Percentiles rank a stretch among this genome's conserved stretches.
Evolutionary conservation across 1,140 invertebrate genomes (phyloP).

Genomic region (Andrena cerasifolii): DNA sequence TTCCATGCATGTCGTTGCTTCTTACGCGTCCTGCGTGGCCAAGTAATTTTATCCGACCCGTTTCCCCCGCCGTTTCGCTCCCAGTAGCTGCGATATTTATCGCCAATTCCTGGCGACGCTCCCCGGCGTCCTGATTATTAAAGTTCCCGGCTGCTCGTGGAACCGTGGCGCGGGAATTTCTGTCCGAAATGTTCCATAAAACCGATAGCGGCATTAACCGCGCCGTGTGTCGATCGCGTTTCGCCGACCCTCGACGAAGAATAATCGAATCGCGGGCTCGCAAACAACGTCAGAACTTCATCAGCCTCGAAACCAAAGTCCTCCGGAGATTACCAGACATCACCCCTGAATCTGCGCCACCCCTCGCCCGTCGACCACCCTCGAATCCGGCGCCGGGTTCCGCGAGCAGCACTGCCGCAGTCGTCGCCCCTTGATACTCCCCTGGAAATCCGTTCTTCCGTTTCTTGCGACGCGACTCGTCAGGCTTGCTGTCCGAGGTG

Average conservation of each 20-base stretch:
- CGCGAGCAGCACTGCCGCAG: not conserved
- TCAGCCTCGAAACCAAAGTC: conserved; percentile 18
- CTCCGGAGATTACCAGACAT: conserved; percentile 3
- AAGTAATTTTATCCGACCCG: not conserved
- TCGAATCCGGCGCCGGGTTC: not conserved
- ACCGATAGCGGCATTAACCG: not conserved
- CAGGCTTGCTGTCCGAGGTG: not conserved
- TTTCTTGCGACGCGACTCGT: conserved; percentile 28
- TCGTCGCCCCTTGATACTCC: conserved; percentile 1
- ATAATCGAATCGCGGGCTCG: conserved; percentile 37
- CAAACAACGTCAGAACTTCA: conserved; percentile 40
- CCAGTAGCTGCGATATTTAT: not conserved
- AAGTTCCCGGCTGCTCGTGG: not conserved
- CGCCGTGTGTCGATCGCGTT: conserved; percentile 1
- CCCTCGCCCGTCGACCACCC: not conserved
- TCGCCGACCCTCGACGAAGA: not conserved
- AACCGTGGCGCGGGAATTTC: too few relatives aligned
- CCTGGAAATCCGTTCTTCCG: conserved; percentile 24
- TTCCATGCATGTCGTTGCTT: not conserved
- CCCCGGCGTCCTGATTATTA: not conserved
- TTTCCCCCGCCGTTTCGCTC: not conserved
- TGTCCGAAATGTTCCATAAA: not conserved
- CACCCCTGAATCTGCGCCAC: not conserved
- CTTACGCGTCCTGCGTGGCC: not conserved
- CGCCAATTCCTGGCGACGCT: not conserved